Evolutionary conservation across 2,888 invertebrate genomes (phyloP).

Genomic region (Aplocera efformata): DNA sequence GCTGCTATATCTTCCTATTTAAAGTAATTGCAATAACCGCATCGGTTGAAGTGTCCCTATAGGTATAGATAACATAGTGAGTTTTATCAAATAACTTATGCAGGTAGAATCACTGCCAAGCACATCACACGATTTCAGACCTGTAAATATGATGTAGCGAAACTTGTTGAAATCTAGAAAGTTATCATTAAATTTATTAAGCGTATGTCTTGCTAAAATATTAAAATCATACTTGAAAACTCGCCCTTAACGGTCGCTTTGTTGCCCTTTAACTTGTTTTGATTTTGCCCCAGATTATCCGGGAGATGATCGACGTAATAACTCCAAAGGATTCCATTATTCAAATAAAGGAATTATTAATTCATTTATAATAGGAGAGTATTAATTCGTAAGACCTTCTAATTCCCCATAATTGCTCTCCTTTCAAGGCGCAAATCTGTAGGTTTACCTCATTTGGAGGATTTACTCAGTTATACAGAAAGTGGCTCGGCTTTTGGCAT

Average conservation of each 20-base stretch:
- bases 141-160: too few relatives aligned
- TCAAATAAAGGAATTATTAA: constrained; percentile 30
- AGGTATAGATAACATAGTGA: too few relatives aligned
- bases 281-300: constrained; percentile 19
- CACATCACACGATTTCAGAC: too few relatives aligned
- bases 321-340: constrained; percentile 26
- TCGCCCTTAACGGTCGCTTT: constrained; percentile 16
- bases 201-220: background rate
- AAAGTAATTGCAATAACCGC: too few relatives aligned
- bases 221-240: background rate
- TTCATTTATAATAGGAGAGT: constrained; percentile 22
- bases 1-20: too few relatives aligned
- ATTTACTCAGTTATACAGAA: constrained; percentile 16
- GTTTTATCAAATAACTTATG: too few relatives aligned
- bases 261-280: constrained; percentile 17
- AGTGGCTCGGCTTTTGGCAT: constrained; percentile 9
- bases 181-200: too few relatives aligned
- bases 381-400: constrained; percentile 23
- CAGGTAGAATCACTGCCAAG: too few relatives aligned
- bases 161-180: too few relatives aligned
- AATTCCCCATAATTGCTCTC: constrained; percentile 21
- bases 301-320: constrained; percentile 32
- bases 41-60: too few relatives aligned
- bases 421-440: constrained; percentile 18
- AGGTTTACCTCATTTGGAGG: constrained; percentile 17